Percentiles rank a stretch among this genome's conserved stretches.
Conservation (phyloP, 2,113 vertebrate genomes). For the Hypomesus transpacificus region DNA sequence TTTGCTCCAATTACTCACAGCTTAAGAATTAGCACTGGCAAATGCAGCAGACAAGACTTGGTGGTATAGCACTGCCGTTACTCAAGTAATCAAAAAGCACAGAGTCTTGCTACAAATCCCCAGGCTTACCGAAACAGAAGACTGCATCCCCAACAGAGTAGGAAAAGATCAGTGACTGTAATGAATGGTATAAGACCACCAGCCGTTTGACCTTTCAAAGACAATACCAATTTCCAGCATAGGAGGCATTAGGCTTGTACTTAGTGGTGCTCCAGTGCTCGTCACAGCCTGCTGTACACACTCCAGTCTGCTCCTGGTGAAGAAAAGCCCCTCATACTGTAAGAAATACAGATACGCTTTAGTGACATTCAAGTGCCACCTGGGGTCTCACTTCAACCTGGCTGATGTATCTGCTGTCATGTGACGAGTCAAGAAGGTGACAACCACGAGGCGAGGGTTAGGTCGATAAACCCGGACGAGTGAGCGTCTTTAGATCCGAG, state of each 20-base stretch:
- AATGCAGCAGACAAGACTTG: conserved; percentile 18
- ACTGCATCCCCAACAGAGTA: conserved; percentile 29
- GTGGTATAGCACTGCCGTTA: conserved; percentile 40
- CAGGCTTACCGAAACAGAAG: conserved; percentile 36
- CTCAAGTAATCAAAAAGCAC: conserved; percentile 48
- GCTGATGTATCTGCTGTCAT: neutral
- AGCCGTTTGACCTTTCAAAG: conserved; percentile 42
- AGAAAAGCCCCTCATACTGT: neutral
- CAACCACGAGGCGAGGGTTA: neutral
- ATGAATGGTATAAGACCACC: conserved; percentile 33
- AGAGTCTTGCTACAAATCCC: conserved; percentile 46
- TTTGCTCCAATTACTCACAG: conserved; percentile 36
- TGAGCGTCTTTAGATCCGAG: conserved; percentile 42
- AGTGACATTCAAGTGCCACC: neutral
- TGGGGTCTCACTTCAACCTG: neutral
- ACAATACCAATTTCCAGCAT: conserved; percentile 27
- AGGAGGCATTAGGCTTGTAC: neutral
- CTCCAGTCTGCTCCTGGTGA: neutral
- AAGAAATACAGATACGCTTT: neutral
- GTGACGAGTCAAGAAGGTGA: neutral
- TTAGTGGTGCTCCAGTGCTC: no score
- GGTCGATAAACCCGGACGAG: conserved; percentile 23
- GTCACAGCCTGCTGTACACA: neutral
- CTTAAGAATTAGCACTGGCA: conserved; percentile 34
- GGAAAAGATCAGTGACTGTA: conserved; percentile 16